phyloP scores from a whole-genome alignment of 2,888 invertebrate genomes.

The Ophraella communa region DNA sequence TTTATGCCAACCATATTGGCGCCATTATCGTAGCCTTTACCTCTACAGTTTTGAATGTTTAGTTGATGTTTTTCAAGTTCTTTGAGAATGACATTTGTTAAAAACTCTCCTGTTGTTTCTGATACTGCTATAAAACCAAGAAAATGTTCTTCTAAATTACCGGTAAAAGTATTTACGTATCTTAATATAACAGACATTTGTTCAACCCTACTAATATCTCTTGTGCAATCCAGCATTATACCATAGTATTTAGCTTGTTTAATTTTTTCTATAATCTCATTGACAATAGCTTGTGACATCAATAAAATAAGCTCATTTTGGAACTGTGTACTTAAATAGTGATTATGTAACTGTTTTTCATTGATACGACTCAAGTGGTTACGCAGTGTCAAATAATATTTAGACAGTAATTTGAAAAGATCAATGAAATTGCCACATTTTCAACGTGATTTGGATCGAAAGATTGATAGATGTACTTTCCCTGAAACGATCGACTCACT shows the following conservation, averaged over 20 bases:
- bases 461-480: too few relatives aligned
- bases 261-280: too few relatives aligned
- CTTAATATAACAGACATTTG: constrained; percentile 4
- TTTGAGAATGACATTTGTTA: constrained; percentile 9
- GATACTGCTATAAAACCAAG: constrained; percentile 20
- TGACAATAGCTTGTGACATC: too few relatives aligned
- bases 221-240: constrained; percentile 15
- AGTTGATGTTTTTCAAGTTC: constrained; percentile 10
- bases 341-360: not conserved
- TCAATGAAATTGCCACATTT: too few relatives aligned
- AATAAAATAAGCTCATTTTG: too few relatives aligned
- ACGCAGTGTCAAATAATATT: too few relatives aligned
- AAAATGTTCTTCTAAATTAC: constrained; percentile 25
- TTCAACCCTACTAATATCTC: constrained; percentile 22
- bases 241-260: not conserved
- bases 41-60: constrained; percentile 29
- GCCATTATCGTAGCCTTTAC: constrained; percentile 39
- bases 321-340: not conserved
- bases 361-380: not conserved
- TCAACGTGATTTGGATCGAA: too few relatives aligned
- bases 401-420: too few relatives aligned
- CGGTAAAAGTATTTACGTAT: constrained; percentile 15
- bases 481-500: too few relatives aligned
- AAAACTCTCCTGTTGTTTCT: constrained; percentile 16
- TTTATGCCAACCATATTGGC: constrained; percentile 25